Evolutionary conservation across 1,140 invertebrate genomes (phyloP), one percentile per base, ranked within the genome.

Genomic region (Drosophila subpulchrella): DNA sequence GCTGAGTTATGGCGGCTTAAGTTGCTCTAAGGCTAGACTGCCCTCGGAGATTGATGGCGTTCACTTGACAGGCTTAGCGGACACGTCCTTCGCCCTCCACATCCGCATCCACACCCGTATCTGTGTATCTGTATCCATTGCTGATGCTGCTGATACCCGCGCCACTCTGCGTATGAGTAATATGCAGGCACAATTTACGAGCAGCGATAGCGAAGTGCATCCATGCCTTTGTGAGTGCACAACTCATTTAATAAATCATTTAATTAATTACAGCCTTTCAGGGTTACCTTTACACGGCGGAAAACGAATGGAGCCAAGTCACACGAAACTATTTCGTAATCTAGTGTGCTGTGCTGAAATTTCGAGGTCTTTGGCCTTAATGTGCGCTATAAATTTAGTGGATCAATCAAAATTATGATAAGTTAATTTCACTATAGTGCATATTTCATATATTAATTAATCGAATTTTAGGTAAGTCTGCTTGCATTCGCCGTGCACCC

Each of bases 191-290:
- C 34, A 51, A 74, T 74, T 62, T 63, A 74, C 36, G 34, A 46
- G 17, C 38, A 13, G 65, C n/a, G 20, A 55, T 32, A 6, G 24
- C 47, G 34, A 48, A 50, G 50, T 60, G 56, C 48, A 36, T 13
- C 66, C 20, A 20, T 32, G 56, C 39, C 61, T 71, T 58, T 66
- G 51, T 34, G 72, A 70, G 55, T 75, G 80, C 80, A 71, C 54
- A 75, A 8, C 24, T 73, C 81, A 77, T 80, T 83, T 71, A 83
- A 83, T 83, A 83, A 83, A 83, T 83, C 80, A 83, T 83, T 84
- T 73, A 77, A 84, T 85, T 84, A 85, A 85, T 77, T 84, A 85
- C 39, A 17, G 4, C 12, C 24, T 8, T 51, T 30, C 32, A 39
- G 8, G 8, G 41, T 11, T 36, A 36, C 50, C 50, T 53, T 20